A percentile compares a stretch with the other conserved stretches of the same genome.
phyloP scores from a whole-genome alignment of 1,140 invertebrate genomes.

The Teleopsis dalmanni region DNA sequence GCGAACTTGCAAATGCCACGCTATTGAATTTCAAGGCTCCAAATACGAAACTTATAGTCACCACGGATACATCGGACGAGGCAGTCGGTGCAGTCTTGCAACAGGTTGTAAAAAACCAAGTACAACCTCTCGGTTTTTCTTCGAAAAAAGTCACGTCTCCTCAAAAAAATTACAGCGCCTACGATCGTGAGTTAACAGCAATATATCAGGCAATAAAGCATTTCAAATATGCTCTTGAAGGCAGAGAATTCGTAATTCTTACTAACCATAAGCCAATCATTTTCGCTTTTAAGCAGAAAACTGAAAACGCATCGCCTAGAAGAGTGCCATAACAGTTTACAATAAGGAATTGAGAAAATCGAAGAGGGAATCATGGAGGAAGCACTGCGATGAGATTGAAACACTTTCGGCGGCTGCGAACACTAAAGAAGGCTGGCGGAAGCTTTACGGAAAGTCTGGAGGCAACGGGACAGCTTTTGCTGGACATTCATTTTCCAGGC shows the following conservation, averaged over 20 bases:
- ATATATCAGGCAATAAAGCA: neutral
- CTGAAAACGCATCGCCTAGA: neutral
- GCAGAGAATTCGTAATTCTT: neutral
- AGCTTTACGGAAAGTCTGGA: no score
- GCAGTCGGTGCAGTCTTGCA: neutral
- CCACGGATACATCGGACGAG: neutral
- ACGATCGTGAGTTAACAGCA: constrained; percentile 1
- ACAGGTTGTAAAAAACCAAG: neutral
- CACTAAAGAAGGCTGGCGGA: no score
- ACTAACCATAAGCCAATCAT: constrained; percentile 3
- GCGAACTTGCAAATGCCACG: neutral
- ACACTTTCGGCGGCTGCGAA: no score
- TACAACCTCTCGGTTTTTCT: neutral
- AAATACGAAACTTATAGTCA: neutral
- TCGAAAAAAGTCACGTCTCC: neutral
- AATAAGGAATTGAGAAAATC: no score
- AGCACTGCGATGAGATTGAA: no score
- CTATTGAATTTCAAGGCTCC: neutral
- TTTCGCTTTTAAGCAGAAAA: constrained; percentile 1
- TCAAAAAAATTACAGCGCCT: constrained; percentile 1
- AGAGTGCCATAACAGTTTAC: no score
- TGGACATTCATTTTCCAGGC: no score
- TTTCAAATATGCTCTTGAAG: neutral
- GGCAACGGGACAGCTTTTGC: no score
- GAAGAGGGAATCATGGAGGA: no score